These are phyloP conservation scores for Phalacrocorax aristotelis DNA, from an alignment of 2,113 vertebrate genomes.

Conservation along the genomic window DNA sequence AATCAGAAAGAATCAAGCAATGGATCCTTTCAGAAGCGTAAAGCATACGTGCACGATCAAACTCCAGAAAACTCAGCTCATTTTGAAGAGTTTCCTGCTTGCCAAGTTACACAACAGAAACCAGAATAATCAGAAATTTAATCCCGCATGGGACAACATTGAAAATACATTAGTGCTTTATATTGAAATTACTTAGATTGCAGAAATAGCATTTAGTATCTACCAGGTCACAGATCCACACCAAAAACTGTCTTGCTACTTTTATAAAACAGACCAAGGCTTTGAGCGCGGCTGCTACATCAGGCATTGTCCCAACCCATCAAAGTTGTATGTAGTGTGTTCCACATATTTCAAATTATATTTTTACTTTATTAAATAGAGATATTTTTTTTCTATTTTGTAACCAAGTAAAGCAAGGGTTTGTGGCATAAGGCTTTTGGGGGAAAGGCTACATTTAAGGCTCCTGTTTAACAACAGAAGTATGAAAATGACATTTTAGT, in stretches of 20 bases:
- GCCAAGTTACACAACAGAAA: not conserved
- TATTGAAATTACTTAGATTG: not conserved
- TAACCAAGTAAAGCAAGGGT: not conserved
- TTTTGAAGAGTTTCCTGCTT: not conserved
- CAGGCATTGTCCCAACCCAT: not conserved
- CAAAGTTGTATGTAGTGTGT: not conserved
- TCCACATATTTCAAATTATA: not conserved
- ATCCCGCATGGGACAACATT: not conserved
- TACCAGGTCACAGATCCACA: not conserved
- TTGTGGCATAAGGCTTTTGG: not conserved
- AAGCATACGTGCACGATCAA: not conserved
- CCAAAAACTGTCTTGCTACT: not conserved
- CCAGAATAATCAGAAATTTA: not conserved
- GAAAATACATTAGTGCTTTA: not conserved
- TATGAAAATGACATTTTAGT: not conserved
- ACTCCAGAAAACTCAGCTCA: not conserved
- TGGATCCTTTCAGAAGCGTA: not conserved
- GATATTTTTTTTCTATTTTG: not conserved
- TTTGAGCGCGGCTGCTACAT: not conserved
- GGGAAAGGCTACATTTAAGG: not conserved
- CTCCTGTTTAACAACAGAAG: not conserved
- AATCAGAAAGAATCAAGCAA: not conserved
- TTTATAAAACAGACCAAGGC: not conserved
- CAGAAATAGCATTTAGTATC: not conserved
- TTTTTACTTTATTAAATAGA: not conserved